These are phyloP conservation scores for Vipera ursinii DNA, from an alignment of 2,797 vertebrate species.

Conservation along the genomic window DNA sequence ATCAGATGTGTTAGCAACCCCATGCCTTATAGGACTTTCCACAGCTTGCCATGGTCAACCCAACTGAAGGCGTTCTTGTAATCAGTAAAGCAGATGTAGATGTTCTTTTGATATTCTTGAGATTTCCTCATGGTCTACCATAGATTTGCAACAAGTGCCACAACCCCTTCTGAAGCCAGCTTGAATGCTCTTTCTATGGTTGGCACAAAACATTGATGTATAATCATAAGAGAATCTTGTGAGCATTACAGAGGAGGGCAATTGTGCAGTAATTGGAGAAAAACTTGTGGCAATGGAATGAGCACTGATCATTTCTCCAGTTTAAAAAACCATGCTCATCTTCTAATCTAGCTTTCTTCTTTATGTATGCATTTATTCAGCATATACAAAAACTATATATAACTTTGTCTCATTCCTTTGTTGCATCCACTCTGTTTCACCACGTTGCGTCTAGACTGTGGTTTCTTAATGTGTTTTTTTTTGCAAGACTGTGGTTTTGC, in stretches of 20 bases:
- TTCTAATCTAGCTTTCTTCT: too few species aligned
- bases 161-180: not conserved
- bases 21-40: not conserved
- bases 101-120: not conserved
- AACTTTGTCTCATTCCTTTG: not conserved
- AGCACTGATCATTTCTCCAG: not conserved
- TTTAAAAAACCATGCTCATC: not conserved
- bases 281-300: not conserved
- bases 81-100: not conserved
- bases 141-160: not conserved
- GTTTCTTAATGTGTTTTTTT: not conserved
- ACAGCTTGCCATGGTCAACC: not conserved
- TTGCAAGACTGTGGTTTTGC: not conserved
- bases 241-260: not conserved
- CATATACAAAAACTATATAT: not conserved
- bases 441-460: not conserved
- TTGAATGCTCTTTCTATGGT: not conserved
- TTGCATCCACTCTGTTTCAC: not conserved
- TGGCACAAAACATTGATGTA: not conserved
- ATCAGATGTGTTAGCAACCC: not conserved
- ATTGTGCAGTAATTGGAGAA: not conserved
- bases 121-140: not conserved
- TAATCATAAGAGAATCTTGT: not conserved
- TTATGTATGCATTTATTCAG: not conserved
- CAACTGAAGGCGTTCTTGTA: not conserved